Evolutionary conservation across 2,797 vertebrate species (phyloP).

Genomic region (Miichthys miiuy): DNA sequence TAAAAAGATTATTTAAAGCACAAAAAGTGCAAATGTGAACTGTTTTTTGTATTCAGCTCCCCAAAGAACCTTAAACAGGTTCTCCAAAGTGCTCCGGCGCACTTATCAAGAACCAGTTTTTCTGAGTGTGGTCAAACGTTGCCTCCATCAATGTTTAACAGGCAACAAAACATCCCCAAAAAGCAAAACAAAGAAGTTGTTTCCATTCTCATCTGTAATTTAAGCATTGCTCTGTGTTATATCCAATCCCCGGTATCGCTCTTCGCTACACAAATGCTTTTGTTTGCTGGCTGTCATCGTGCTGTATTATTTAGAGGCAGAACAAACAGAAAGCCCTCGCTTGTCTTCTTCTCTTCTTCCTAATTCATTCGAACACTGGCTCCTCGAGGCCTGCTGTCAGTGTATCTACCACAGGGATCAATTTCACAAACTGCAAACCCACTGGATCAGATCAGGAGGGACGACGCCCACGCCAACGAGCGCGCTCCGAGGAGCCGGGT

Average conservation of each 20-base stretch:
- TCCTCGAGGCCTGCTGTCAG: constrained; percentile 68
- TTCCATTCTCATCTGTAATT: constrained; percentile 73
- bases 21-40: no score
- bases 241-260: constrained; percentile 45
- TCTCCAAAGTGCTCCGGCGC: no score
- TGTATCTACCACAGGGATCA: constrained; percentile 69
- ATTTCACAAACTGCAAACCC: constrained; percentile 65
- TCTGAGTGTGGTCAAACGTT: constrained; percentile 28
- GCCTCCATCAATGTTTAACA: constrained; percentile 23
- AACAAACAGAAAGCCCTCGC: constrained; percentile 67
- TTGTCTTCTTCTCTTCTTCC: constrained; percentile 61
- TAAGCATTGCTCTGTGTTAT: constrained; percentile 55
- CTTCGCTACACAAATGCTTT: constrained; percentile 66
- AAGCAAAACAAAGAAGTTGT: constrained; percentile 33
- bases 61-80: no score
- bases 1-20: no score
- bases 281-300: constrained; percentile 71
- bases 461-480: constrained; percentile 40
- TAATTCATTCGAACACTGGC: constrained; percentile 51
- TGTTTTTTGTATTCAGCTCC: no score
- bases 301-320: constrained; percentile 78
- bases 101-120: no score
- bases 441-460: constrained; percentile 64
- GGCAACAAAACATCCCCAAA: constrained; percentile 32
- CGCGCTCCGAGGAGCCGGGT: constrained; percentile 20